Percentiles rank a stretch among this genome's conserved stretches.
phyloP scores from a whole-genome alignment of 2,888 invertebrate genomes.

The Philonicus albiceps region DNA sequence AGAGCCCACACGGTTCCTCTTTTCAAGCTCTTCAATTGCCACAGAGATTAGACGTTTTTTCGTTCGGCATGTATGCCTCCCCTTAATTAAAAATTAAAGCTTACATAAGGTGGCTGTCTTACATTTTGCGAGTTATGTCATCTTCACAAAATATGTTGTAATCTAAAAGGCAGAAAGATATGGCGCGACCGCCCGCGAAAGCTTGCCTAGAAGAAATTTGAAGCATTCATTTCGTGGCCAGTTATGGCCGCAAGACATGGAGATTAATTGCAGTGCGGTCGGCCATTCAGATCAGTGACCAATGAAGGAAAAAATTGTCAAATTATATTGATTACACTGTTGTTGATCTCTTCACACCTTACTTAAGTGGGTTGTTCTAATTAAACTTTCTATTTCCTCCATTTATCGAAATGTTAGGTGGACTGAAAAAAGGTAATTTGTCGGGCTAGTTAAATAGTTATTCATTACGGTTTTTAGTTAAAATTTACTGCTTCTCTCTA shows the following conservation, averaged over 20 bases:
- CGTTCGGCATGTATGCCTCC: conserved; percentile 8
- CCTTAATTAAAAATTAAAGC: conserved; percentile 18
- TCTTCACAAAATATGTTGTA: conserved; percentile 26
- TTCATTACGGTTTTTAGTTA: not conserved
- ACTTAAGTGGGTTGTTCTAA: not conserved
- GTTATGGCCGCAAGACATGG: not conserved
- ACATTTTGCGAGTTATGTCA: conserved; percentile 10
- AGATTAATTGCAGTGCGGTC: not conserved
- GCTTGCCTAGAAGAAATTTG: not conserved
- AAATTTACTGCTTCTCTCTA: not conserved
- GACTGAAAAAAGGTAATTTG: not conserved
- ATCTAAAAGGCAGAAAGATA: not conserved
- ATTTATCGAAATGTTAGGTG: not conserved
- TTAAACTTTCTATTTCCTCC: conserved; percentile 19
- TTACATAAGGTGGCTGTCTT: conserved; percentile 19
- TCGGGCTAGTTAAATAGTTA: not conserved
- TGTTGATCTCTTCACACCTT: not conserved
- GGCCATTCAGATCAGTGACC: not conserved
- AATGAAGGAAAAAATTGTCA: not conserved
- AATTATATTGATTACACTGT: not conserved
- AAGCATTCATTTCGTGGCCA: not conserved
- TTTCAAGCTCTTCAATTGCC: conserved; percentile 2
- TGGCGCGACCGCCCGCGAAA: conserved; percentile 19
- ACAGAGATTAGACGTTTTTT: not conserved
- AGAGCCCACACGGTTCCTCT: conserved; percentile 1